Percentiles rank a stretch among this genome's conserved stretches.
Evolutionary conservation across 2,888 invertebrate genomes (phyloP).

Genomic region (Hemaris fuciformis): DNA sequence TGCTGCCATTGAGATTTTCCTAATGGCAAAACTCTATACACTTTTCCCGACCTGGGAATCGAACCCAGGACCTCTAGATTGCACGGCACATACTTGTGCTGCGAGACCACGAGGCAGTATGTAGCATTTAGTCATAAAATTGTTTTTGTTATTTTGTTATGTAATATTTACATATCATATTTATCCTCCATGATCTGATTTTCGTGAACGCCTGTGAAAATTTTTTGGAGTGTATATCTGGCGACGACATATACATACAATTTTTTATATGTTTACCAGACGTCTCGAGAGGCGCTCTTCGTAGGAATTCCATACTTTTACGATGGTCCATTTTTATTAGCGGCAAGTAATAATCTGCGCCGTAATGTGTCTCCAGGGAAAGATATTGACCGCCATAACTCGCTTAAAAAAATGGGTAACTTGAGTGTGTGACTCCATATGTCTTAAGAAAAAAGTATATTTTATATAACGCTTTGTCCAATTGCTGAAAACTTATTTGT

Average conservation of each 20-base stretch:
- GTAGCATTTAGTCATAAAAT: too few species aligned
- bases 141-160: too few species aligned
- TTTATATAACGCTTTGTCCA: too few species aligned
- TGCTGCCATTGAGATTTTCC: too few species aligned
- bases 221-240: not conserved
- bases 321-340: constrained; percentile 8
- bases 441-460: too few species aligned
- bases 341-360: not conserved
- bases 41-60: too few species aligned
- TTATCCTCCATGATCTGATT: not conserved
- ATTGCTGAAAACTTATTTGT: too few species aligned
- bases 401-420: not conserved
- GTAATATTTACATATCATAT: not conserved
- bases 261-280: not conserved
- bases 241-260: not conserved
- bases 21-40: too few species aligned
- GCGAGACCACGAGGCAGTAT: too few species aligned
- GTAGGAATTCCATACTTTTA: constrained; percentile 2
- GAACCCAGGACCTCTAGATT: too few species aligned
- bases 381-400: not conserved
- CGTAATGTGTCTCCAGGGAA: not conserved
- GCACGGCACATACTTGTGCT: too few species aligned
- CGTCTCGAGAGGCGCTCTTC: not conserved
- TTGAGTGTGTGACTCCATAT: not conserved
- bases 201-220: not conserved